Percentiles rank a stretch among this genome's conserved stretches.
Evolutionary conservation across 2,888 invertebrate species (phyloP).

Genomic region (Hydraecia micacea): DNA sequence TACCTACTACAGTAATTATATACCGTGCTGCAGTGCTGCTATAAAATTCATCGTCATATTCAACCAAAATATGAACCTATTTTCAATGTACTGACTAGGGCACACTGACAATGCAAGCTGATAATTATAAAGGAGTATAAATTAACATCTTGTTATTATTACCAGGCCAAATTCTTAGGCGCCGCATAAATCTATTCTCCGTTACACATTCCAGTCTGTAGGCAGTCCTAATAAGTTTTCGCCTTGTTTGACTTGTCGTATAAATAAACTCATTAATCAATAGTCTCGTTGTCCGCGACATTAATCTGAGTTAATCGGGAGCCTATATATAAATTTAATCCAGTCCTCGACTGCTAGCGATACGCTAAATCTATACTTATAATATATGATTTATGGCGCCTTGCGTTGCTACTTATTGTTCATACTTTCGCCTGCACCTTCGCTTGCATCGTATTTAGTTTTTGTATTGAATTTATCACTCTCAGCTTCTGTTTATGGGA

Average conservation of each 20-base stretch:
- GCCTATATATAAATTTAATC: conserved; percentile 55
- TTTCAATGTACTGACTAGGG: not conserved
- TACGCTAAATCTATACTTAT: conserved; percentile 41
- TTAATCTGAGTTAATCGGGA: conserved; percentile 61
- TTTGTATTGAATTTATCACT: not conserved
- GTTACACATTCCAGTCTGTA: conserved; percentile 44
- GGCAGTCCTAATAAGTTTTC: conserved; percentile 60
- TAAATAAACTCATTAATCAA: conserved; percentile 68
- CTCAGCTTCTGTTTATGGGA: not conserved
- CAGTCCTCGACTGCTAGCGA: conserved; percentile 27
- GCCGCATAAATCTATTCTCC: conserved; percentile 49
- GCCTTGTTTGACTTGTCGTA: conserved; percentile 64
- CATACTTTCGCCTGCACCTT: conserved; percentile 20
- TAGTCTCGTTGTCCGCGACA: conserved; percentile 58
- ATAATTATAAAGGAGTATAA: conserved; percentile 27
- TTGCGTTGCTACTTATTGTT: conserved; percentile 22
- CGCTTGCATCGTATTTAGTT: not conserved
- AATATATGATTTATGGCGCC: conserved; percentile 51
- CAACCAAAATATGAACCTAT: not conserved
- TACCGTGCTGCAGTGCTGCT: not conserved
- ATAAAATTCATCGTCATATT: not conserved
- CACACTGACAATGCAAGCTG: not conserved
- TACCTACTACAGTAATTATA: not conserved
- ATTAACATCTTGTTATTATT: conserved; percentile 55
- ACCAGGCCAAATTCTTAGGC: conserved; percentile 39